Percentiles rank a stretch among this genome's conserved stretches.
Conservation (phyloP, 2,113 vertebrate genomes). For the Siniperca chuatsi region DNA sequence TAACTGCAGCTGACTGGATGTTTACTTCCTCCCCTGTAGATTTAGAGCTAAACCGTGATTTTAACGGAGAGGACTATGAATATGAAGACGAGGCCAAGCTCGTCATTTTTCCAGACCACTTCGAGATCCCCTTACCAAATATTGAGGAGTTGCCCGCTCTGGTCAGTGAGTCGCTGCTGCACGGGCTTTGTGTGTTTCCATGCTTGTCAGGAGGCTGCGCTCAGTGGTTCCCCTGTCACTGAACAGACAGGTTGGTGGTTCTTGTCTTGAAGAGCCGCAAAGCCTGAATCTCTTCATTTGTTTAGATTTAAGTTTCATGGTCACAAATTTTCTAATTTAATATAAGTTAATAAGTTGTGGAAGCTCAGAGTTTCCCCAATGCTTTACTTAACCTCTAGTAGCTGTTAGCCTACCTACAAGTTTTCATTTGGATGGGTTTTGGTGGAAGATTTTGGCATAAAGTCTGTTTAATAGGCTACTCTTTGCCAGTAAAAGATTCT, state of each 20-base stretch:
- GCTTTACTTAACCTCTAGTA: background rate
- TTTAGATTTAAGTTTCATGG: background rate
- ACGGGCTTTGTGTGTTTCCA: constrained; percentile 58
- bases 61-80: constrained; percentile 95
- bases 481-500: background rate
- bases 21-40: constrained; percentile 87
- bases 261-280: background rate
- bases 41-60: constrained; percentile 93
- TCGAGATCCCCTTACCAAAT: constrained; percentile 97
- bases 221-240: constrained; percentile 42
- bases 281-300: background rate
- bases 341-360: background rate
- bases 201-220: constrained; percentile 55
- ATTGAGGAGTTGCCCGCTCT: constrained; percentile 98
- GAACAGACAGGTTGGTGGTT: background rate
- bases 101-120: constrained; percentile 98
- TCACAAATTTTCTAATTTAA: background rate
- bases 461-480: background rate
- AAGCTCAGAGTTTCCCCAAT: background rate
- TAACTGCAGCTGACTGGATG: constrained; percentile 37
- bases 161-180: constrained; percentile 89
- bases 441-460: background rate
- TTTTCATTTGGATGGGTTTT: background rate
- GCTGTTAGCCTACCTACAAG: background rate
- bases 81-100: constrained; percentile 98